phyloP scores from a whole-genome alignment of 2,113 vertebrate species.

The Carassius auratus region DNA sequence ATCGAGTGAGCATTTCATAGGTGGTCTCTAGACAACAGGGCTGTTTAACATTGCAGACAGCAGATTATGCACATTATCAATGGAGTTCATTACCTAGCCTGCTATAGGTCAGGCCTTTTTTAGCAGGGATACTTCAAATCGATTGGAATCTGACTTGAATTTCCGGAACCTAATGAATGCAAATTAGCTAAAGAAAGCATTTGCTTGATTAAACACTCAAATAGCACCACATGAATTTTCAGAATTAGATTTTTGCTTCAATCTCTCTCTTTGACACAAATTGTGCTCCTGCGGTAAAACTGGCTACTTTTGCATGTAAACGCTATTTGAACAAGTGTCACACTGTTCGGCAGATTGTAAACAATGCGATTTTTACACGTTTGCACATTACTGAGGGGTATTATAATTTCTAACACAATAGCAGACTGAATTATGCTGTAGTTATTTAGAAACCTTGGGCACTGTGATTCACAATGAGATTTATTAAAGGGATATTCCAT shows the following conservation, averaged over 20 bases:
- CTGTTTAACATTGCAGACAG: background rate
- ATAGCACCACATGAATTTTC: background rate
- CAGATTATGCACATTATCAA: background rate
- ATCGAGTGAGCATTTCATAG: too few relatives aligned
- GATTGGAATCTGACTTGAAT: slow-evolving; percentile 16
- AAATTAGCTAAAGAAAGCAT: slow-evolving; percentile 8
- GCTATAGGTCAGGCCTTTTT: slow-evolving; percentile 22
- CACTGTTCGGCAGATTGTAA: slow-evolving; percentile 22
- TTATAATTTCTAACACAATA: background rate
- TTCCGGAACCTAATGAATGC: slow-evolving; percentile 1
- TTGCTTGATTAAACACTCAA: slow-evolving; percentile 14
- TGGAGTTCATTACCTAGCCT: background rate
- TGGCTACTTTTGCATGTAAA: background rate
- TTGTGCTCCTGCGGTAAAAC: slow-evolving; percentile 14
- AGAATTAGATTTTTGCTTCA: background rate
- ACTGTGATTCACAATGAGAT: background rate
- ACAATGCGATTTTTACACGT: background rate
- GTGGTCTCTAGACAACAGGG: background rate
- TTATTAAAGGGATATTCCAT: slow-evolving; percentile 1
- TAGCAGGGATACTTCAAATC: background rate
- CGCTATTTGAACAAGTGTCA: slow-evolving; percentile 30
- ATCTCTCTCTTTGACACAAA: slow-evolving; percentile 10
- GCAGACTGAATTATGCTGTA: background rate
- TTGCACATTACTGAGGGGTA: slow-evolving; percentile 4
- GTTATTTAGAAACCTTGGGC: slow-evolving; percentile 1